phyloP scores from a whole-genome alignment of 1,140 invertebrate genomes.

The Paralvinella palmiformis region DNA sequence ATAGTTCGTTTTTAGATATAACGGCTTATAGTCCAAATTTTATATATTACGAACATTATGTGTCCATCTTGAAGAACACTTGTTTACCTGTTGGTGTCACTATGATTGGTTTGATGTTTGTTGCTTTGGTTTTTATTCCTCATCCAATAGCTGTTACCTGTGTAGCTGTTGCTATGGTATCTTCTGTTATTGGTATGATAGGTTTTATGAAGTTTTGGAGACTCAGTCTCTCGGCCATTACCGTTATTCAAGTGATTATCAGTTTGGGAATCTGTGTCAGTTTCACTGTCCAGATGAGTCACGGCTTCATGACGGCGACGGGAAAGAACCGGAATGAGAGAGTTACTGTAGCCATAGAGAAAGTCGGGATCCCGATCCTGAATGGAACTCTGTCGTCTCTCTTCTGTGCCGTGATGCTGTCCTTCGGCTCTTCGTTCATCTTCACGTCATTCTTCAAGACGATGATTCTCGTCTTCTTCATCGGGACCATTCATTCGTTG shows the following conservation, averaged over 20 bases:
- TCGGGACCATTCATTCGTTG: constrained; percentile 88
- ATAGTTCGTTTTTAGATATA: too few species aligned
- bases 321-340: constrained; percentile 54
- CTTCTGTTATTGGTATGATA: constrained; percentile 90
- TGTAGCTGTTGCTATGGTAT: constrained; percentile 92
- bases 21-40: constrained; percentile 34
- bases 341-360: constrained; percentile 79
- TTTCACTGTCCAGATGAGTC: constrained; percentile 94
- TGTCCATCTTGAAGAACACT: constrained; percentile 83
- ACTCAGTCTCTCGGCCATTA: constrained; percentile 92
- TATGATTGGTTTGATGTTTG: constrained; percentile 88
- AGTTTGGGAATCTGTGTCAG: constrained; percentile 97
- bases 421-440: constrained; percentile 89
- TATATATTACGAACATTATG: constrained; percentile 63
- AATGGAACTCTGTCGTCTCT: constrained; percentile 92
- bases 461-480: constrained; percentile 90
- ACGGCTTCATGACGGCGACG: constrained; percentile 86
- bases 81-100: constrained; percentile 89
- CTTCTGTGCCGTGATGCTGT: constrained; percentile 77
- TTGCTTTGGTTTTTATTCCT: constrained; percentile 92
- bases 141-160: constrained; percentile 87
- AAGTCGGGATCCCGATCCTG: constrained; percentile 85
- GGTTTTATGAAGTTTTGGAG: constrained; percentile 95
- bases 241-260: constrained; percentile 99
- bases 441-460: constrained; percentile 98